Conservation (phyloP, 2,888 invertebrate genomes). For the Drosophila mulleri region DNA sequence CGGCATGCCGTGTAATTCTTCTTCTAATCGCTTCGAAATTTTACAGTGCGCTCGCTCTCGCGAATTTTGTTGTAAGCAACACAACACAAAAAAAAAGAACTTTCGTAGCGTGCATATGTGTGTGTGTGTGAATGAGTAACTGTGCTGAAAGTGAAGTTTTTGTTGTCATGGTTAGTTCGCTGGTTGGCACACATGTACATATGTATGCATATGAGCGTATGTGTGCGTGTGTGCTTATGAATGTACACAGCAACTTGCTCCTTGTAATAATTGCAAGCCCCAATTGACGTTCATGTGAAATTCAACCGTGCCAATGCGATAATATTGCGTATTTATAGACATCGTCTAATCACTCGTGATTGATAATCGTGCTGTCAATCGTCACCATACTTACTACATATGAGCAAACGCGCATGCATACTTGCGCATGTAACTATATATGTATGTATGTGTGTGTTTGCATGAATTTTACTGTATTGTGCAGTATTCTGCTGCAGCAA, state of each 20-base stretch:
- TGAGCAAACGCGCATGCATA: slow-evolving; percentile 2
- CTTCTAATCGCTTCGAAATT: slow-evolving; percentile 71
- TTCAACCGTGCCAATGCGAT: slow-evolving; percentile 50
- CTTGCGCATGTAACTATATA: neutral
- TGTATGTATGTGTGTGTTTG: neutral
- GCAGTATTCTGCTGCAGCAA: neutral
- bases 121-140: slow-evolving; percentile 14
- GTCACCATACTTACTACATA: slow-evolving; percentile 10
- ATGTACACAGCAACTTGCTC: slow-evolving; percentile 32
- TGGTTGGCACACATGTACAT: slow-evolving; percentile 15
- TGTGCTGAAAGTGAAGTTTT: slow-evolving; percentile 67
- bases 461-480: neutral
- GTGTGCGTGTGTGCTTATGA: neutral
- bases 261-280: slow-evolving; percentile 67
- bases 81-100: neutral
- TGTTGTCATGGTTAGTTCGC: slow-evolving; percentile 37
- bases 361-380: slow-evolving; percentile 71
- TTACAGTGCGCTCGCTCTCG: slow-evolving; percentile 55
- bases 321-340: slow-evolving; percentile 74
- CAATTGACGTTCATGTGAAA: slow-evolving; percentile 42
- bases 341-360: slow-evolving; percentile 70
- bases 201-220: no score
- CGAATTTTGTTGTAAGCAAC: slow-evolving; percentile 22
- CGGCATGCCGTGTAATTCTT: slow-evolving; percentile 84
- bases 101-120: slow-evolving; percentile 8